phyloP scores from a whole-genome alignment of 1,140 invertebrate species.

The Lasaia peninsularis region DNA sequence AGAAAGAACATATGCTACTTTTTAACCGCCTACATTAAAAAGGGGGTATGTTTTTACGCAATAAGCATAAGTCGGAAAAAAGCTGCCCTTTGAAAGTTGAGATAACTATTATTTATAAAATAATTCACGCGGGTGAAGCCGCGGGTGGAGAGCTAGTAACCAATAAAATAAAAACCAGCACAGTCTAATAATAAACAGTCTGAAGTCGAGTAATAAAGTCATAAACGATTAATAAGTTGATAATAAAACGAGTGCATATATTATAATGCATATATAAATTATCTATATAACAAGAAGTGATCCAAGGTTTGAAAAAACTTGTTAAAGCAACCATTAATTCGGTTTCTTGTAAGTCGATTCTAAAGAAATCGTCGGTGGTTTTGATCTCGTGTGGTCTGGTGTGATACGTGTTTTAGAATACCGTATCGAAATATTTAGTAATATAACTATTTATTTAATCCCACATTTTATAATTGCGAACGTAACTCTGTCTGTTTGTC shows the following conservation, averaged over 20 bases:
- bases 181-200: no score
- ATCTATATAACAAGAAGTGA: slow-evolving; percentile 1
- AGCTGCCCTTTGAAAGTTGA: no score
- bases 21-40: no score
- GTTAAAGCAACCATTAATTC: slow-evolving; percentile 23
- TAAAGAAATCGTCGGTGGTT: slow-evolving; percentile 24
- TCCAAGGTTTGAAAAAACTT: slow-evolving; percentile 4
- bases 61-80: no score
- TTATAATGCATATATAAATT: background rate
- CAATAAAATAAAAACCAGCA: no score
- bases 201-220: background rate
- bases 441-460: background rate
- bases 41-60: no score
- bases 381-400: slow-evolving; percentile 28
- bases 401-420: slow-evolving; percentile 20
- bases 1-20: no score
- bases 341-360: slow-evolving; percentile 27
- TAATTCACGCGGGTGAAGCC: no score
- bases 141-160: no score
- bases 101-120: no score
- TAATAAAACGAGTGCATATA: background rate
- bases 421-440: background rate
- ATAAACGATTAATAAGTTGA: background rate
- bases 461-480: no score
- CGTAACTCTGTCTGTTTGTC: no score